Evolutionary conservation across 1,140 invertebrate species (phyloP), one percentile per base, ranked within the genome.

Genomic region (Drosophila bipectinata): DNA sequence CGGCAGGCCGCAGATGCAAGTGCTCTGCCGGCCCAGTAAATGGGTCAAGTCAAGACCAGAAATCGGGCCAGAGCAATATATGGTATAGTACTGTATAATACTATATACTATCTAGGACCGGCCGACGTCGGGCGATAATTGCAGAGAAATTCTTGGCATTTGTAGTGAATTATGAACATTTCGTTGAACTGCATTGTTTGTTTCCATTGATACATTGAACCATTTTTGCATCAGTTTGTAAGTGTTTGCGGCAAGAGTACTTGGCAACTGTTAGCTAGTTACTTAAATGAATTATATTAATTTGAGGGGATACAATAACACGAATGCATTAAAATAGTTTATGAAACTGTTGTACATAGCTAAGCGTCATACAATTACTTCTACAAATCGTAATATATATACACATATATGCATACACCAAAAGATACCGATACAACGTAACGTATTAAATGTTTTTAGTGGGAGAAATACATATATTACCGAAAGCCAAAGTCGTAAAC

Each of bases 271-370:
- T 88, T 88, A 88, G 83, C 84, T 88, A 88, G 83, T 88, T 88
- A 88, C 75, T 88, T 88, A 87, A 85, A 87, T 82, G 52, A 77
- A 87, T 77, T 71, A 41, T 77, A 74, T 75, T 85, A 73, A 78
- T 72, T 76, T 77, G 75, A 54, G 60, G 24, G 45, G 64, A 60
- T 60, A 76, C 52, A 56, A 63, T 73, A 75, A 64, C 34, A 30
- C 47, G 45, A 60, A 79, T 39, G 58, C 79, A 81, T 81, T 76
- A 57, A 77, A 52, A 82, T 80, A 84, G 80, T 85, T 85, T 85
- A 85, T 85, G 74, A 85, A 87, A 87, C 83, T 87, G 83, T 87
- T 87, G 83, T 87, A 87, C 51, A 87, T 87, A 87, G 83, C 67
- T 83, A 82, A 88, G 79, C 71, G 64, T 66, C 59, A 62, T 61